Percentiles rank a stretch among this genome's conserved stretches.
phyloP scores from a whole-genome alignment of 2,888 invertebrate species.

The Nudaria mundana region DNA sequence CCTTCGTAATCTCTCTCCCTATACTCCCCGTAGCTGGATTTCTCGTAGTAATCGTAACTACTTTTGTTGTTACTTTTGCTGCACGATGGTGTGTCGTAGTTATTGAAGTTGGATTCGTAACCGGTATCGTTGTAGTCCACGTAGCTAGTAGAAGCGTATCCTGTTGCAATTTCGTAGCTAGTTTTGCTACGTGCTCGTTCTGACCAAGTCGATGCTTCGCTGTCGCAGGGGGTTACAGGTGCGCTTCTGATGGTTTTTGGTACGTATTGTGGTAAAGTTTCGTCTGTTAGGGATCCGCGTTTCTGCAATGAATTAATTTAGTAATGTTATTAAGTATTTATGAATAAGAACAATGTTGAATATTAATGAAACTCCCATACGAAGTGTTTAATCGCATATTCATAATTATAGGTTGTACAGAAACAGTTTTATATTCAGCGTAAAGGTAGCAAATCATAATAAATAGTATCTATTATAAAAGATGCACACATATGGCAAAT shows the following conservation, averaged over 20 bases:
- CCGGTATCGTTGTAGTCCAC: constrained; percentile 33
- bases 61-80: constrained; percentile 20
- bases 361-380: too few relatives aligned
- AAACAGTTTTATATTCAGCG: too few relatives aligned
- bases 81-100: constrained; percentile 19
- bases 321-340: not conserved
- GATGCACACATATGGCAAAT: too few relatives aligned
- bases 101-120: constrained; percentile 24
- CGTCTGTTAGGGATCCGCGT: constrained; percentile 67
- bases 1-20: constrained; percentile 36
- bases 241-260: constrained; percentile 67
- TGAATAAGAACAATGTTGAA: not conserved
- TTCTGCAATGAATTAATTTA: constrained; percentile 47
- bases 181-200: constrained; percentile 50
- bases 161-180: constrained; percentile 39
- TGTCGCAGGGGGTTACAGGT: constrained; percentile 73
- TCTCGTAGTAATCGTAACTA: constrained; percentile 25
- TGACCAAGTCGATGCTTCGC: constrained; percentile 63
- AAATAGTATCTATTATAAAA: too few relatives aligned
- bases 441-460: too few relatives aligned
- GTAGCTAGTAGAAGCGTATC: constrained; percentile 38
- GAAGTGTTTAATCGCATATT: too few relatives aligned
- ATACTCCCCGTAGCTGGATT: constrained; percentile 27
- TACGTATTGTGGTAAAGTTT: constrained; percentile 46
- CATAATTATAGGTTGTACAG: too few relatives aligned